phyloP scores from a whole-genome alignment of 1,140 invertebrate species.

The Planococcus citri region DNA sequence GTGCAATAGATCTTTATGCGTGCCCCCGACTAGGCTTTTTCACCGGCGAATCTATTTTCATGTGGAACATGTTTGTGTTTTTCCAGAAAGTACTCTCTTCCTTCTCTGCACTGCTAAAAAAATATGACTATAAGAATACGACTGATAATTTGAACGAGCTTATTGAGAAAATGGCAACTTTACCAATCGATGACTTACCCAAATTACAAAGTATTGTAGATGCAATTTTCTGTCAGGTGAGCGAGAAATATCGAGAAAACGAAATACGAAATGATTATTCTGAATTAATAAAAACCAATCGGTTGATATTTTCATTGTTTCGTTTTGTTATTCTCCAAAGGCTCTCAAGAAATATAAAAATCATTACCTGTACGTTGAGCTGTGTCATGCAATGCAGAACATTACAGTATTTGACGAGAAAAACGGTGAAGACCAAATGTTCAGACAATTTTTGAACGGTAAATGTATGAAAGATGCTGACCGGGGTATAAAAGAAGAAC shows the following conservation, averaged over 20 bases:
- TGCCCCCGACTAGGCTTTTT: no score
- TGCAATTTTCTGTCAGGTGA: conserved; percentile 79
- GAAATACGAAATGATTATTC: no score
- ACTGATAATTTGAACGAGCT: conserved; percentile 81
- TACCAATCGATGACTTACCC: conserved; percentile 68
- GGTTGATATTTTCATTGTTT: neutral
- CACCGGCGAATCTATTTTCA: no score
- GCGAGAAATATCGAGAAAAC: neutral
- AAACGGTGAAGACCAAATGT: conserved; percentile 35
- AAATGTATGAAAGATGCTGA: conserved; percentile 81
- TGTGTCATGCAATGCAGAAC: conserved; percentile 54
- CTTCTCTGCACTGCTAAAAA: no score
- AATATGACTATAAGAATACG: no score
- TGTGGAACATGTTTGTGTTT: no score
- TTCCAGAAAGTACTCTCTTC: no score
- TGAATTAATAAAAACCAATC: no score
- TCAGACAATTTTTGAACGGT: conserved; percentile 65
- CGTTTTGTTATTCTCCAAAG: conserved; percentile 33
- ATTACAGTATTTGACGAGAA: conserved; percentile 40
- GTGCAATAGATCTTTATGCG: no score
- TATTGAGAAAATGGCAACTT: conserved; percentile 55
- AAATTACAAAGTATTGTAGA: conserved; percentile 72
- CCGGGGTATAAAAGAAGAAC: conserved; percentile 56
- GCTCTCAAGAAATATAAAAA: conserved; percentile 89
- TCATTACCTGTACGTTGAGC: conserved; percentile 74